Base-by-base conservation (phyloP, 2,113 vertebrate genomes). In the Felis chaus region DNA sequence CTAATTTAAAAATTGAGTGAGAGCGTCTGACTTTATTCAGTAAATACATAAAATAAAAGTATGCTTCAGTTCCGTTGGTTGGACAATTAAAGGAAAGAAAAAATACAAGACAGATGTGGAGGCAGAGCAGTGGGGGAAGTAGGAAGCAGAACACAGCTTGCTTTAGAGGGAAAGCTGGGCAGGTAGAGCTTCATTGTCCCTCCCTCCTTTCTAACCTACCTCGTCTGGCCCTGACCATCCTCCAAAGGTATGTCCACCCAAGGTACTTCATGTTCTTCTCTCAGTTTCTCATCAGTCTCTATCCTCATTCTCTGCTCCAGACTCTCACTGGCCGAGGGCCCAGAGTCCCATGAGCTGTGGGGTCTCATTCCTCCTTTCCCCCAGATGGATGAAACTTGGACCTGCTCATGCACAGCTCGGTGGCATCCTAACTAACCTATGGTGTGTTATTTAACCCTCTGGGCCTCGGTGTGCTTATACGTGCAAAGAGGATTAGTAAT, bases 1-100 rank as follows among this genome's bases (percentile, higher is more conserved):
- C 13, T 53, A 87, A 96, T 79, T 90, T 84, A 65, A 88, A 94
- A 95, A 66, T 74, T 53, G 9, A 95, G 10, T 74, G 63, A 21
- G 15, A 87, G 1, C 16, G 48, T 69, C 14, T 78, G 50, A 61
- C 33, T 82, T 76, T 81, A 93, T 81, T 88, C 10, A 93, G 31
- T 63, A 96, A 85, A 7, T 50, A 39, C 27, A 61, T 79, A 61
- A 87, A 96, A 79, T 82, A 63, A 86, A 74, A 91, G 6, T 66
- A 57, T 76, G 19, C 7, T 91, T 71, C 23, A 73, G 61, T 79
- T 91, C 14, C 66, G 33, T 61, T 93, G 33, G 82, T 80, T 93
- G 61, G 36, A 10, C 39, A 36, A 65, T 73, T 91, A 79, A 48
- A 94, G 57, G 48, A 82, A 88, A 48, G 4, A 7, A 14, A 2